Evolutionary conservation across 1,140 invertebrate genomes (phyloP).

Genomic region (Tribolium madens): DNA sequence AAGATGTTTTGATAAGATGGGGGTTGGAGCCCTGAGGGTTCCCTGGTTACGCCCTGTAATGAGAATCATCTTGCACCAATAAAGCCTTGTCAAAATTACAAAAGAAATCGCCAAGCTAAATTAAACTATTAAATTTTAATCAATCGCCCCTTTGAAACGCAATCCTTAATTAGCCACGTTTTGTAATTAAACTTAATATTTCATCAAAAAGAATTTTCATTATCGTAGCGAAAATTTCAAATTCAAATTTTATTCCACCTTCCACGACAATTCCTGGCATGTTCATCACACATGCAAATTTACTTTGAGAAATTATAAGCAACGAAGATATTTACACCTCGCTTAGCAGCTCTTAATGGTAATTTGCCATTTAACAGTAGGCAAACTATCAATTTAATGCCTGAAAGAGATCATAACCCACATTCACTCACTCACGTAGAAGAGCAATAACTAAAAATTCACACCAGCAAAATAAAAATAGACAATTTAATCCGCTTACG

Average conservation of each 20-base stretch:
- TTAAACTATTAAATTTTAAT: slow-evolving; percentile 27
- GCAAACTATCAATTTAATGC: neutral
- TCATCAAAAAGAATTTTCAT: neutral
- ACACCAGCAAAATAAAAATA: too few species aligned
- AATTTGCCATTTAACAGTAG: slow-evolving; percentile 1
- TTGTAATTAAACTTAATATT: slow-evolving; percentile 27
- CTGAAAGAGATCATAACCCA: neutral
- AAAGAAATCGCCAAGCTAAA: neutral
- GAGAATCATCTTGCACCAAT: neutral
- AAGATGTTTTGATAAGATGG: slow-evolving; percentile 6
- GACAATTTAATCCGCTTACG: too few species aligned
- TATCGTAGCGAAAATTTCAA: neutral
- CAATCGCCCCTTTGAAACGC: neutral
- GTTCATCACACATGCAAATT: slow-evolving; percentile 1
- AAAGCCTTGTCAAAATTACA: neutral
- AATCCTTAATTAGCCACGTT: neutral
- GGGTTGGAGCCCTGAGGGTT: neutral
- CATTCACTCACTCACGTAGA: neutral
- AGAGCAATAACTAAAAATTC: neutral
- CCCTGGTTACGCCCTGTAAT: neutral
- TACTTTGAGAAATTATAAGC: neutral
- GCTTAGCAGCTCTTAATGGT: neutral
- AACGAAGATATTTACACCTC: neutral
- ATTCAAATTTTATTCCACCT: neutral
- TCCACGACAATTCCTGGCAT: neutral